Evolutionary conservation across 2,797 vertebrate species (phyloP).

Genomic region (Poeciliopsis infans): DNA sequence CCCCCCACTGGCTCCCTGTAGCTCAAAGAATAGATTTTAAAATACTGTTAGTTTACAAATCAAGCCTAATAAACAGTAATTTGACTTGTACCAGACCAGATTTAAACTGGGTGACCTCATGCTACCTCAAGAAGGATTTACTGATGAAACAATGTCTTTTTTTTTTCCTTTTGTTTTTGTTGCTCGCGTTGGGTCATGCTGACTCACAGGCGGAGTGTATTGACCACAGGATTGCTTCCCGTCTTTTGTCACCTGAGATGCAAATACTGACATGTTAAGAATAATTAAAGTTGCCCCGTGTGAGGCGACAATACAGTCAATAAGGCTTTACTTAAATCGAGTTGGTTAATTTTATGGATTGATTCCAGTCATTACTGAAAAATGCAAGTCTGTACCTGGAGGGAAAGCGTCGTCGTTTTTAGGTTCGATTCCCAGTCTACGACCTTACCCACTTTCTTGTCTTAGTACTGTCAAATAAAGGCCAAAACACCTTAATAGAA

Average conservation of each 20-base stretch:
- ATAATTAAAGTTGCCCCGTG: constrained; percentile 8
- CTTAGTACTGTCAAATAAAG: too few species aligned
- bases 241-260: background rate
- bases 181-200: too few species aligned
- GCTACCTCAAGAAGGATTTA: background rate
- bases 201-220: background rate
- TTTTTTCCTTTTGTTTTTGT: too few species aligned
- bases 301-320: background rate
- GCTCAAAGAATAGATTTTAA: too few species aligned
- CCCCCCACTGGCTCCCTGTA: too few species aligned
- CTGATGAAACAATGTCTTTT: background rate
- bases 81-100: background rate
- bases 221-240: background rate
- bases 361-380: background rate
- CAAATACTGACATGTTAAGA: background rate
- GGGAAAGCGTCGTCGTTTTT: background rate
- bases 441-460: too few species aligned
- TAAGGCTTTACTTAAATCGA: background rate
- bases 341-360: constrained; percentile 6
- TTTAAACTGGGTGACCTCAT: background rate
- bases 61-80: background rate
- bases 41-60: too few species aligned
- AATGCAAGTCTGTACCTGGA: background rate
- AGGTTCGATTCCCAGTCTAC: too few species aligned
- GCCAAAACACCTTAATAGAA: too few species aligned